Evolutionary conservation across 2,888 invertebrate genomes (phyloP).

Genomic region (Temnothorax unifasciatus): DNA sequence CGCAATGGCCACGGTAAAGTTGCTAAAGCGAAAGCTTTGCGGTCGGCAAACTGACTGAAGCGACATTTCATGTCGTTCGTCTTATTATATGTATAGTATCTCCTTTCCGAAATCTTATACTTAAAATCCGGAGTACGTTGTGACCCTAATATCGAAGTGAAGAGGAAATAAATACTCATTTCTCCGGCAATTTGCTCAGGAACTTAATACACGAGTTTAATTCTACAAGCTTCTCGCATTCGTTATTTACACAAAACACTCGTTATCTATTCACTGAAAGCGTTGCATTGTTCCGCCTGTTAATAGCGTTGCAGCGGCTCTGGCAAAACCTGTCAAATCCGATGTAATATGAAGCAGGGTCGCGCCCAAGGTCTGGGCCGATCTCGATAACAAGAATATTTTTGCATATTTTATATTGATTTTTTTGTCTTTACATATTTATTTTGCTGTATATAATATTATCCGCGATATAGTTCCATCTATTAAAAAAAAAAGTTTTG

Average conservation of each 20-base stretch:
- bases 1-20: slow-evolving; percentile 10
- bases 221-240: slow-evolving; percentile 12
- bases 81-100: background rate
- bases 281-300: slow-evolving; percentile 38
- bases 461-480: background rate
- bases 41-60: slow-evolving; percentile 4
- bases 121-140: background rate
- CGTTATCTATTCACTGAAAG: slow-evolving; percentile 41
- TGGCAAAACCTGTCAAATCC: slow-evolving; percentile 28
- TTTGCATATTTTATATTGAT: background rate
- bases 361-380: background rate
- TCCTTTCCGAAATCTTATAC: background rate
- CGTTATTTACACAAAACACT: slow-evolving; percentile 25
- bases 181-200: slow-evolving; percentile 40
- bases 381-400: background rate
- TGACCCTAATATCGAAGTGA: background rate
- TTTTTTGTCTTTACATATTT: background rate
- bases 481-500: background rate
- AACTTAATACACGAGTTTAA: slow-evolving; percentile 53
- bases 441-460: background rate
- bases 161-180: slow-evolving; percentile 24
- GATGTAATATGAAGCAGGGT: slow-evolving; percentile 12
- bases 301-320: background rate
- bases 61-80: slow-evolving; percentile 1
- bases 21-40: background rate